Conservation (phyloP, 2,113 vertebrate genomes). For the Athene noctua region DNA sequence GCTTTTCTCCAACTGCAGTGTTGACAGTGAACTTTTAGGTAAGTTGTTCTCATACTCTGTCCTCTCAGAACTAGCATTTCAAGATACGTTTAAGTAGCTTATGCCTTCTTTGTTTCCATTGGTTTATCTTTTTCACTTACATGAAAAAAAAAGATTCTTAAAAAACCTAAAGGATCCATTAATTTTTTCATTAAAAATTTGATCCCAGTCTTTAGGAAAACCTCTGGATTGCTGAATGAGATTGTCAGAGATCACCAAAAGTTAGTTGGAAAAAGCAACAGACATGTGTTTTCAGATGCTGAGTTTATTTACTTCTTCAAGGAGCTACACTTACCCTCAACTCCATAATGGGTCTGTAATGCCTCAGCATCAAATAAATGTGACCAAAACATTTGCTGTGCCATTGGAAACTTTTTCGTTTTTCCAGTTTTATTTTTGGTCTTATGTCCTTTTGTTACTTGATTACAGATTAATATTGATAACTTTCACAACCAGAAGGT, state of each 20-base stretch:
- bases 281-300: background rate
- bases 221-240: background rate
- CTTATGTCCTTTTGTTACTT: background rate
- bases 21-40: conserved; percentile 77
- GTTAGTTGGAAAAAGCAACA: background rate
- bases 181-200: background rate
- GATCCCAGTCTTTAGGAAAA: background rate
- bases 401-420: background rate
- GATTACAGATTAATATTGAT: background rate
- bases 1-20: conserved; percentile 81
- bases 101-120: background rate
- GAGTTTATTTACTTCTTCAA: background rate
- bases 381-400: background rate
- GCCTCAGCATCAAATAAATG: background rate
- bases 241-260: background rate
- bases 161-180: background rate
- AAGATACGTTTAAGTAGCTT: background rate
- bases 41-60: background rate
- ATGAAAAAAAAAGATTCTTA: background rate
- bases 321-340: background rate
- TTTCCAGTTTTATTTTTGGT: background rate
- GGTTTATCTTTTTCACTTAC: background rate
- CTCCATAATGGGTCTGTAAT: background rate
- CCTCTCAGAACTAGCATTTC: background rate
- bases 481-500: background rate